These are phyloP conservation scores for Pyrgus malvae DNA, from an alignment of 2,888 invertebrate genomes.

Conservation along the genomic window DNA sequence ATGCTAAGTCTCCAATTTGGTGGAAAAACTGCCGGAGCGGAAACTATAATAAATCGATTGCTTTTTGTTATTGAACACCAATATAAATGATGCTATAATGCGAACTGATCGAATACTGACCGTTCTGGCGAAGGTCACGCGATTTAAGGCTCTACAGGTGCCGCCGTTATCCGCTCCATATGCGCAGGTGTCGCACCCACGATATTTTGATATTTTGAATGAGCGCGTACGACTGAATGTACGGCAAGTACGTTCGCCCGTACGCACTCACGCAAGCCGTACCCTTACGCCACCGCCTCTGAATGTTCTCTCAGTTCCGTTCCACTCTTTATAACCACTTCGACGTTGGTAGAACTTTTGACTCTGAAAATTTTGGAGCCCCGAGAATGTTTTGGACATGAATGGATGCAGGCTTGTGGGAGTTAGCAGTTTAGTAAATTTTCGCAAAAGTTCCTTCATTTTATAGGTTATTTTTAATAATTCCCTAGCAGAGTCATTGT, in stretches of 20 bases:
- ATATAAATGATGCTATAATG: not conserved
- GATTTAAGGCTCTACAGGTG: constrained; percentile 64
- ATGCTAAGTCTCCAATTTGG: not conserved
- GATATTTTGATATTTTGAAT: constrained; percentile 13
- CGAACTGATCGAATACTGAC: constrained; percentile 43
- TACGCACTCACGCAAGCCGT: too few species aligned
- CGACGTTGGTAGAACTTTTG: too few species aligned
- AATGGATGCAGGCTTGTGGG: too few species aligned
- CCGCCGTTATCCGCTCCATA: constrained; percentile 29
- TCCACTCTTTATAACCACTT: too few species aligned
- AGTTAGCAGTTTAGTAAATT: too few species aligned
- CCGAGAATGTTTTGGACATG: too few species aligned
- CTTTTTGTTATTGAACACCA: not conserved
- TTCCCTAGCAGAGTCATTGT: too few species aligned
- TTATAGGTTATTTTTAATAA: too few species aligned
- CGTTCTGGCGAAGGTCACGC: constrained; percentile 63
- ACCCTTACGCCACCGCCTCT: not conserved
- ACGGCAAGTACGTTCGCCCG: too few species aligned
- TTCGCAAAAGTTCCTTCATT: too few species aligned
- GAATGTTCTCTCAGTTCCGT: too few species aligned
- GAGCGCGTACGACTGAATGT: constrained; percentile 16
- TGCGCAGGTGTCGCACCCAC: constrained; percentile 12
- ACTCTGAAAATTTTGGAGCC: too few species aligned
- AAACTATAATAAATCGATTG: not conserved
- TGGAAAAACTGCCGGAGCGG: not conserved